Base-by-base conservation (phyloP, 2,888 invertebrate species). In the Polymixis lichenea region DNA sequence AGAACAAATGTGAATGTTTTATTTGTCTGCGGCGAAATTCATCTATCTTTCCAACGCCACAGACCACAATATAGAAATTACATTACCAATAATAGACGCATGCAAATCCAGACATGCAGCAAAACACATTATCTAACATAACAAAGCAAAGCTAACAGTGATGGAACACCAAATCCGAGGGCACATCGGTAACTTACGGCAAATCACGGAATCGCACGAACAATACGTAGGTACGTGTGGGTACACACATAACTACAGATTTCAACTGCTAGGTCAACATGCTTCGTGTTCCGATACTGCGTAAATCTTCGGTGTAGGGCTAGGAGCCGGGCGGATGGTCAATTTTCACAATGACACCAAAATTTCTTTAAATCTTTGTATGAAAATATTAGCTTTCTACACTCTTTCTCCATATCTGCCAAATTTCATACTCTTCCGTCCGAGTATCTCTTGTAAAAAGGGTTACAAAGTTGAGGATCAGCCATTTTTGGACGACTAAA, bases 301-400 rank as follows among this genome's bases (percentile, higher is more conserved):
- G 92, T 94, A 93, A 94, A 95, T 94, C 94, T 94, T 93, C 77
- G 51, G 62, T 83, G 88, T 87, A 28, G 78, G 89, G 93, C 92
- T 87, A 91, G 9, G 56, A 87, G 78, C 75, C 8, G 0, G 28
- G 77, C 75, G 79, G 51, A 32, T 11, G 8, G 9, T 28, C 0
- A 5, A 60, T 32, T 22, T 17, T 28, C 60, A 32, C 2, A 19
- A 11, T 32, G 0, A 60, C 15, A 25, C 15, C 6, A 15, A 32
- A 60, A 22, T 38, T 38, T 38, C 0, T 38, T 38, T 38, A 38
- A 38, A 6, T 38, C 38, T 38, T 32, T 32, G 32, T 32, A 32
- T 38, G n/a, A n/a, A 38, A 38, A 38, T 38, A 38, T 38, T 38
- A 38, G 38, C 6, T 38, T 38, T 38, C 6, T 38, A 38, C 38